Evolutionary conservation across 2,888 invertebrate species (phyloP).

Genomic region (Germaria angustata): DNA sequence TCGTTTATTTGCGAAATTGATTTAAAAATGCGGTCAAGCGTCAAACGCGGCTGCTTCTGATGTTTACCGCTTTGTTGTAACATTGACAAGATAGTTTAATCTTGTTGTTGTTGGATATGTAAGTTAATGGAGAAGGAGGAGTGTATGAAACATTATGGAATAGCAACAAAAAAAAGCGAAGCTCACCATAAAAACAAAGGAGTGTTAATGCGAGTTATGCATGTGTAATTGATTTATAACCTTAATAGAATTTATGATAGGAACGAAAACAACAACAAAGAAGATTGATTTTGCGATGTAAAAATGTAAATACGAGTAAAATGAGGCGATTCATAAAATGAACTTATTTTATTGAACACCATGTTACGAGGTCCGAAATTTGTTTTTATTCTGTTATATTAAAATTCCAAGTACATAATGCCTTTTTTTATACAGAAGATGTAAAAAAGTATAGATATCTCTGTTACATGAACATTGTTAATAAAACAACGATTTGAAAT

Average conservation of each 20-base stretch:
- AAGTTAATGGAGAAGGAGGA: slow-evolving; percentile 9
- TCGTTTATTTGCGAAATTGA: slow-evolving; percentile 56
- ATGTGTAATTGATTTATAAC: slow-evolving; percentile 65
- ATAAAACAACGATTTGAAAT: too few relatives aligned
- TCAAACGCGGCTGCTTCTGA: slow-evolving; percentile 60
- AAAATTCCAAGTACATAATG: not conserved
- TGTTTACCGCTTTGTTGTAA: slow-evolving; percentile 59
- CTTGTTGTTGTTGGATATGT: not conserved
- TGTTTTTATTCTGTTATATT: not conserved
- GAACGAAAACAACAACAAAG: slow-evolving; percentile 3
- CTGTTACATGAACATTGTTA: not conserved
- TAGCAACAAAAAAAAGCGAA: slow-evolving; percentile 4
- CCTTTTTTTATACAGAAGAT: too few relatives aligned
- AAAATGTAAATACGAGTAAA: not conserved
- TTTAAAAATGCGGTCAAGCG: slow-evolving; percentile 67
- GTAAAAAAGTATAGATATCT: too few relatives aligned
- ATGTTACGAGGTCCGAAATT: not conserved
- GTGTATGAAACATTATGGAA: slow-evolving; percentile 14
- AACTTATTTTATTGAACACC: not conserved
- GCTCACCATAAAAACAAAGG: slow-evolving; percentile 39
- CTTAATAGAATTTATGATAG: slow-evolving; percentile 55
- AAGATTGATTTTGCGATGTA: slow-evolving; percentile 14
- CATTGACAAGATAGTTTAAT: slow-evolving; percentile 51
- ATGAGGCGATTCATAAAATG: not conserved
- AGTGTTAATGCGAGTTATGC: slow-evolving; percentile 64